A percentile compares a stretch with the other conserved stretches of the same genome.
phyloP scores from a whole-genome alignment of 1,140 invertebrate genomes.

The Octopus bimaculoides region DNA sequence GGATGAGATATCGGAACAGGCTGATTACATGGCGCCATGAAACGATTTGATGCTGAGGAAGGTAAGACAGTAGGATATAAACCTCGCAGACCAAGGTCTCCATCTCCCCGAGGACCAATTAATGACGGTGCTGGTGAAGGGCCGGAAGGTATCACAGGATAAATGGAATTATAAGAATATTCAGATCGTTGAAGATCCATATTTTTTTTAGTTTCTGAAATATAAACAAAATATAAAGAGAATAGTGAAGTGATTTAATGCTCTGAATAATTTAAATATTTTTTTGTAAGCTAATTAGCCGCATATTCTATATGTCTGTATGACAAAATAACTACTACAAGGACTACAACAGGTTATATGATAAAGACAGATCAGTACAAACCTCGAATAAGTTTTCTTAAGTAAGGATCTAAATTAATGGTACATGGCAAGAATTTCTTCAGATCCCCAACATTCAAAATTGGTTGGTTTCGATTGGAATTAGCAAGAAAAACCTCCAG shows the following conservation, averaged over 20 bases:
- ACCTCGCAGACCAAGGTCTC: conserved; percentile 6
- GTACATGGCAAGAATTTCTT: conserved; percentile 95
- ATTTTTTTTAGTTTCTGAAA: conserved; percentile 36
- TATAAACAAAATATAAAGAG: conserved; percentile 9
- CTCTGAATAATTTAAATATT: no score
- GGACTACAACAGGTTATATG: no score
- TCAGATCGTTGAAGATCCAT: conserved; percentile 29
- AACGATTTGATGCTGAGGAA: background rate
- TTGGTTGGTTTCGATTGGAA: conserved; percentile 66
- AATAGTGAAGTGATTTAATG: no score
- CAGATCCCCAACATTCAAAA: conserved; percentile 70
- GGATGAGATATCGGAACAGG: background rate
- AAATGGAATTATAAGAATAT: conserved; percentile 24
- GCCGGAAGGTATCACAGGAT: conserved; percentile 13
- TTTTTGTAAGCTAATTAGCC: no score
- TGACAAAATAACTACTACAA: no score
- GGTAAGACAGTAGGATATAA: background rate
- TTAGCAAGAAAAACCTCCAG: conserved; percentile 83
- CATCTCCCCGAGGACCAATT: conserved; percentile 6
- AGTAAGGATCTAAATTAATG: conserved; percentile 93
- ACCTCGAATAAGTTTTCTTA: conserved; percentile 94
- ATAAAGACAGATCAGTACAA: conserved; percentile 22
- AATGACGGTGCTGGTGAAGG: conserved; percentile 18
- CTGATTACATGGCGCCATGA: background rate
- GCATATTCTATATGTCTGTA: no score